Conservation (phyloP, 2,797 vertebrate genomes). For the Sebastes taczanowskii region DNA sequence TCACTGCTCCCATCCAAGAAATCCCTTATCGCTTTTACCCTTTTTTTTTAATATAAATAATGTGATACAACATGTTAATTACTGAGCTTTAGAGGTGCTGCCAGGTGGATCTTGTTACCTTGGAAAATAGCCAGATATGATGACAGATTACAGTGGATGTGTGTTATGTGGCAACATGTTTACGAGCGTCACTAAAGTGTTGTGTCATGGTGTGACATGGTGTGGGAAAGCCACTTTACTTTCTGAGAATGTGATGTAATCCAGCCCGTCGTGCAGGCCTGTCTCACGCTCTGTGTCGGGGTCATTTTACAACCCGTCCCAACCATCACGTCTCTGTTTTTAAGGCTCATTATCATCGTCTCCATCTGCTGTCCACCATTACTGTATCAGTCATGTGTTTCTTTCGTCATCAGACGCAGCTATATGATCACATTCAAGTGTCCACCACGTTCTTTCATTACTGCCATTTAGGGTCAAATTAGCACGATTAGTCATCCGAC, state of each 20-base stretch:
- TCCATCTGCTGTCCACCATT: neutral
- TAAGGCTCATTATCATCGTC: constrained; percentile 15
- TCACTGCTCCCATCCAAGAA: neutral
- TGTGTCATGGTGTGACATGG: constrained; percentile 48
- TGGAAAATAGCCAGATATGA: neutral
- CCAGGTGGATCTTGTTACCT: neutral
- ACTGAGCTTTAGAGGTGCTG: neutral
- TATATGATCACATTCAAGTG: neutral
- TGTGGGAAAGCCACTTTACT: constrained; percentile 36
- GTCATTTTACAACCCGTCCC: constrained; percentile 24
- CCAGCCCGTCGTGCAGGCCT: neutral
- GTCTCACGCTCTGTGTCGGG: constrained; percentile 12
- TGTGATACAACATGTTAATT: neutral
- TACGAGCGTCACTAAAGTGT: constrained; percentile 29
- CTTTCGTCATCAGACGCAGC: neutral
- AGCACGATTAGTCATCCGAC: constrained; percentile 34
- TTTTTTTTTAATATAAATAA: neutral
- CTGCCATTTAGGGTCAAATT: constrained; percentile 30
- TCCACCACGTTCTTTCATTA: neutral
- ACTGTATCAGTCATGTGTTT: neutral
- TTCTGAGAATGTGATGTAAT: constrained; percentile 45
- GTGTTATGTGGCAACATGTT: constrained; percentile 7
- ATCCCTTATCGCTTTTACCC: too few species aligned
- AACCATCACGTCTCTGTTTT: constrained; percentile 6
- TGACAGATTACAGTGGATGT: neutral